Evolutionary conservation across 1,140 invertebrate genomes (phyloP), one percentile per base, ranked within the genome.

Genomic region (Calycopis cecrops): DNA sequence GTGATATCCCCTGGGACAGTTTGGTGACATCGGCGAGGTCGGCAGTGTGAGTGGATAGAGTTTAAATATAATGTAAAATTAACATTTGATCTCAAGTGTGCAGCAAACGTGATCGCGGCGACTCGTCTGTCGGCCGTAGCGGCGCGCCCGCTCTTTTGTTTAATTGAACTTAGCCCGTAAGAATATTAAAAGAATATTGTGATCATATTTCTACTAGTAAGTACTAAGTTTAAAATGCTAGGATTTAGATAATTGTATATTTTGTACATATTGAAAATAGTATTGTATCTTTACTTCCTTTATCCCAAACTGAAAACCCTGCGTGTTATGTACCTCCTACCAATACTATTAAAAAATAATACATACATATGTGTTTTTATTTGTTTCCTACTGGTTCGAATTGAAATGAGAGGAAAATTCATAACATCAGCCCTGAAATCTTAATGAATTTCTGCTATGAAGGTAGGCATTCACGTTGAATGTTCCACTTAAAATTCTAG

Each of bases 261-360:
- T 89, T 89, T 89, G 87, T 89, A 88, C 76, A 89, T 89, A 88
- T 79, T 89, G 83, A 85, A 85, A 87, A 89, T 89, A 89, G 84
- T 88, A 88, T 87, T 88, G 86, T 88, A 88, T 85, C 83, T 87
- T 76, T 84, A 84, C 75, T 86, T 79, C 84, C 78, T 78, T 79
- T 81, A 79, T 82, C 79, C 82, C 82, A 84, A 83, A 79, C 82
- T 82, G 82, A 85, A 78, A 88, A 79, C 87, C 84, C 78, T 88
- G 88, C 79, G 86, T 89, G 88, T 89, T 88, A 89, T 87, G 83
- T 88, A 88, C 86, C 86, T 88, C 84, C 83, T 88, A 89, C 86
- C 85, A 89, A 86, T 89, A 89, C 83, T 86, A 89, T 89, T 89
- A 86, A 88, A 88, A 85, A 88, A 87, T 88, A 87, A 85, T 88